Conservation (phyloP, 2,113 vertebrate genomes). For the Triplophysa siluroides region DNA sequence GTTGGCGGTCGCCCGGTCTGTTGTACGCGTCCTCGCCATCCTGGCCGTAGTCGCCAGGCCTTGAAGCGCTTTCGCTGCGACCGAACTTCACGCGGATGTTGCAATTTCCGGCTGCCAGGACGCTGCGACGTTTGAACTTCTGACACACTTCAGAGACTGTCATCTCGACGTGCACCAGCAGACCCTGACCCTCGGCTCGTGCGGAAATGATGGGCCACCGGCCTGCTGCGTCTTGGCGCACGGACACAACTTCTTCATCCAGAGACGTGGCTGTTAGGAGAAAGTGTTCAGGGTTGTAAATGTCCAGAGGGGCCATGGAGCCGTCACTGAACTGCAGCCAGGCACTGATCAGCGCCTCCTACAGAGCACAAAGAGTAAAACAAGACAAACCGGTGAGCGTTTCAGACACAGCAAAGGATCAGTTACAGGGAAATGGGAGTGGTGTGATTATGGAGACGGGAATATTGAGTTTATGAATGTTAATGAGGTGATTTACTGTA, state of each 20-base stretch:
- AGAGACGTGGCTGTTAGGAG: constrained; percentile 84
- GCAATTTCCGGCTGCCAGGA: constrained; percentile 84
- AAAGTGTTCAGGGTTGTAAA: constrained; percentile 87
- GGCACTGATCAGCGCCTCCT: constrained; percentile 92
- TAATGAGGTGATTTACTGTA: no score
- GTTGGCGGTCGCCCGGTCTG: constrained; percentile 78
- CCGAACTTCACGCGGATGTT: constrained; percentile 86
- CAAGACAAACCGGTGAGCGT: neutral
- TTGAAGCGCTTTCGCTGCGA: constrained; percentile 70
- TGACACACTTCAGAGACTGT: constrained; percentile 89
- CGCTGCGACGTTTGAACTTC: constrained; percentile 89
- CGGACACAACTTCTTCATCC: constrained; percentile 80
- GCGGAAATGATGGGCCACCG: constrained; percentile 84
- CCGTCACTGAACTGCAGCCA: constrained; percentile 98
- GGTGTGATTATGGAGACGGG: no score
- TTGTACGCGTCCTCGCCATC: constrained; percentile 80
- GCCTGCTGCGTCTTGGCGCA: constrained; percentile 70
- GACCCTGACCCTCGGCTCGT: constrained; percentile 88
- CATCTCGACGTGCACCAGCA: constrained; percentile 88
- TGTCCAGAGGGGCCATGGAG: constrained; percentile 87
- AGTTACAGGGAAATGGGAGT: neutral
- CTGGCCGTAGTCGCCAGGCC: constrained; percentile 65
- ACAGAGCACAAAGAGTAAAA: constrained; percentile 40
- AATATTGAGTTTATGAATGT: no score
- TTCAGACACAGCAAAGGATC: neutral